A percentile compares a stretch with the other conserved stretches of the same genome.
Conservation (phyloP, 2,888 invertebrate species). For the Rhaphigaster nebulosa region DNA sequence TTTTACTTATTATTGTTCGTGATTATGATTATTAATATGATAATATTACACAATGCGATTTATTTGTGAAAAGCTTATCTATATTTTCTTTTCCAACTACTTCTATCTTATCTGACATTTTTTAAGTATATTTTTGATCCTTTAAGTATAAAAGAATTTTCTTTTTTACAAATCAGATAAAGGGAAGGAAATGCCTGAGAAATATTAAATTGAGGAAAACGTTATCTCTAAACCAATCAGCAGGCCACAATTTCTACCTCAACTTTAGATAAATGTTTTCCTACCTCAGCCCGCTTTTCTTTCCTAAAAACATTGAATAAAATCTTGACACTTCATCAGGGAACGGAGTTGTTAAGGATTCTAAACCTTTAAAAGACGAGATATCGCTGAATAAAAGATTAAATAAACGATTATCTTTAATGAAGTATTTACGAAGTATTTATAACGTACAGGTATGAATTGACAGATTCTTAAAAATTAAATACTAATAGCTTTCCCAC, state of each 20-base stretch:
- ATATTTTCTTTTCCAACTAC: too few species aligned
- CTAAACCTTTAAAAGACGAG: neutral
- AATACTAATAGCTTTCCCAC: too few species aligned
- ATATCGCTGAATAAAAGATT: neutral
- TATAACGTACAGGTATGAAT: too few species aligned
- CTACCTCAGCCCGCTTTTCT: neutral
- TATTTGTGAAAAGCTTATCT: too few species aligned
- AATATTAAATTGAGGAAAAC: neutral
- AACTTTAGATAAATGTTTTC: neutral
- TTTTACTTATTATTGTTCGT: too few species aligned
- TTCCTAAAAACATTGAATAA: neutral
- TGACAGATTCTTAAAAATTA: neutral
- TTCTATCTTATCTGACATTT: too few species aligned
- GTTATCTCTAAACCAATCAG: neutral
- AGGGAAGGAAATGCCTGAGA: neutral
- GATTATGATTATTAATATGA: too few species aligned
- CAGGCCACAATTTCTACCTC: neutral
- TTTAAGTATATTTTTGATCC: too few species aligned
- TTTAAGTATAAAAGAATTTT: too few species aligned
- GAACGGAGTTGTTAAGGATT: neutral
- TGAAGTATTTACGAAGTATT: neutral
- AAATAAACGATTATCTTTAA: neutral
- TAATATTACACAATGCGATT: too few species aligned
- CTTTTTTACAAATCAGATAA: neutral
- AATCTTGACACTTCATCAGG: neutral